Conservation (phyloP, 2,888 invertebrate species). For the Yponomeuta cagnagella region DNA sequence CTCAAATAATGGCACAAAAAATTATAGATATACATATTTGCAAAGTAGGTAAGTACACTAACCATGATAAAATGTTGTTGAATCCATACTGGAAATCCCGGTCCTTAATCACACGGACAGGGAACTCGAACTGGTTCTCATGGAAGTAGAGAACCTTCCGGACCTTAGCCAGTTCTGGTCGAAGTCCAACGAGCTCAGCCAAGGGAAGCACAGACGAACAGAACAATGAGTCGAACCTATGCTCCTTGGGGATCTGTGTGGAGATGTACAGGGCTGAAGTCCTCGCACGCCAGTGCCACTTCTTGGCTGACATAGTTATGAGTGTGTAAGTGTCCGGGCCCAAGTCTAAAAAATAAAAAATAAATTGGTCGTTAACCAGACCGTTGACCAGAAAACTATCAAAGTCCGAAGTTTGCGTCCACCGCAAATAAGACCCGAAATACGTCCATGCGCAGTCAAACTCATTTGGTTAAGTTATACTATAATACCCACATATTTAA, state of each 20-base stretch:
- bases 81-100: constrained; percentile 85
- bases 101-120: constrained; percentile 78
- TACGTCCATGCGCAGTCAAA: too few species aligned
- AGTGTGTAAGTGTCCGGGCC: constrained; percentile 41
- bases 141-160: constrained; percentile 85
- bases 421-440: too few species aligned
- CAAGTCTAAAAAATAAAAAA: constrained; percentile 16
- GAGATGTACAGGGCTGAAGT: constrained; percentile 79
- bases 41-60: not conserved
- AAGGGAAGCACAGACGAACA: constrained; percentile 82
- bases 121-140: constrained; percentile 85
- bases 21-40: too few species aligned
- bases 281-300: constrained; percentile 87
- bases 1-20: too few species aligned
- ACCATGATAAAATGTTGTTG: constrained; percentile 67
- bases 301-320: constrained; percentile 79
- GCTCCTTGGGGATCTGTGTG: constrained; percentile 71
- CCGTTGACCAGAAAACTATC: too few species aligned
- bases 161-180: constrained; percentile 75
- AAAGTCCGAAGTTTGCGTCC: too few species aligned
- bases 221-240: constrained; percentile 74
- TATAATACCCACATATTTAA: too few species aligned
- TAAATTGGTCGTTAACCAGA: not conserved
- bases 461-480: too few species aligned
- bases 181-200: constrained; percentile 80